Base-by-base conservation (phyloP, 1,140 invertebrate species). In the Drosophila nikananu region DNA sequence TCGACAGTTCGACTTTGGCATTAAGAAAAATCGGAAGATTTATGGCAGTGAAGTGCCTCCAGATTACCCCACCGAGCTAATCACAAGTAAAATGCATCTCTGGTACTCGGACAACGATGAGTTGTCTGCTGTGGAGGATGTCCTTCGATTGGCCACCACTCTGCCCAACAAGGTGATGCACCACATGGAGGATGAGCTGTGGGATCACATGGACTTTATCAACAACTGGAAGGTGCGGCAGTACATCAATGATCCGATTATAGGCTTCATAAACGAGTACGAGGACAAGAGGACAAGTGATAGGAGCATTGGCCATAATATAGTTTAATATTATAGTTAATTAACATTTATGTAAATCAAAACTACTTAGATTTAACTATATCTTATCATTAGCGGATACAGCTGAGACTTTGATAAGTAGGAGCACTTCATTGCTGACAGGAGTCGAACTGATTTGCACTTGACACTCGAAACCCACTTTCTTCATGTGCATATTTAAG, bases 91-190 rank as follows among this genome's bases (percentile, higher is more conserved):
- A 94, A 94, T 42, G 93, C 95, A 94, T 35, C 81, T 97, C 2
- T 96, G 96, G 91, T 96, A 95, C 80, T 95, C 95, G 17, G 94
- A 95, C 39, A 96, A 95, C 72, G 97, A 97, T 86, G 76, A 78
- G 2, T 59, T 78, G 76, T 4, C 75, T 17, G 75, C 58, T 7
- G 59, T 71, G 8, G 46, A 70, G 7, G 75, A 78, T 41, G 64
- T 78, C 3, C 3, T 46, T 0, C 25, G 64, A 3, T 17, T 78
- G 64, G 75, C 74, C 1, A 30, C 5, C 3, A 77, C 74, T 2
- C 21, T 78, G 23, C 64, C 75, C 32, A 78, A 78, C n/a, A 70
- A 68, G 25, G 44, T 35, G 2, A 77, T 78, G 74, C 51, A 78
- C 15, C 75, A 78, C 10, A 77, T 78, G 74, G 27, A 51, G 35